These are phyloP conservation scores for Dendrophyllia cribrosa DNA, from an alignment of 64 coral and sea anemone genomes.

Conservation along the genomic window DNA sequence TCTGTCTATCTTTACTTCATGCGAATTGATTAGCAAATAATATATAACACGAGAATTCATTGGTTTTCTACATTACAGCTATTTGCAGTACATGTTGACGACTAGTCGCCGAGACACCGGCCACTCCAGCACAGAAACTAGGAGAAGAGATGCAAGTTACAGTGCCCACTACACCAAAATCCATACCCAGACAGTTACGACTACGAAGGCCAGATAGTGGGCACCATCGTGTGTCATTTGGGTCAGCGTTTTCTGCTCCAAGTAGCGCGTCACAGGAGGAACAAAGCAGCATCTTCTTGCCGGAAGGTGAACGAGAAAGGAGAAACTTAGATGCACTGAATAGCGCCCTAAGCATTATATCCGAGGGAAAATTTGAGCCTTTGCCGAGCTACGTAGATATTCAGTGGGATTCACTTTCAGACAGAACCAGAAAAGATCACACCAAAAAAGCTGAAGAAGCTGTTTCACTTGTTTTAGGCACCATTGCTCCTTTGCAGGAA, in stretches of 20 bases:
- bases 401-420: conserved; percentile 38
- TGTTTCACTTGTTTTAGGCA: conserved; percentile 47
- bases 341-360: conserved; percentile 60
- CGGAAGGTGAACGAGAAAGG: conserved; percentile 70
- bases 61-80: conserved; percentile 12
- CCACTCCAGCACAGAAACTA: conserved; percentile 12
- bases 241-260: conserved; percentile 72
- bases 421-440: conserved; percentile 2
- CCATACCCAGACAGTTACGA: conserved; percentile 35
- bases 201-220: background rate
- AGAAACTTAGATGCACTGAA: conserved; percentile 72
- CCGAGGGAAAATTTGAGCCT: conserved; percentile 50
- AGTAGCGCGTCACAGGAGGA: conserved; percentile 67
- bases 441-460: conserved; percentile 53
- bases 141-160: conserved; percentile 27
- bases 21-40: background rate
- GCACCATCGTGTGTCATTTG: conserved; percentile 66
- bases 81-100: conserved; percentile 26
- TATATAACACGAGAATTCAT: background rate
- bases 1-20: background rate
- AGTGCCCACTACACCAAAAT: conserved; percentile 34
- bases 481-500: conserved; percentile 67
- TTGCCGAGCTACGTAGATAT: conserved; percentile 55
- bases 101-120: conserved; percentile 19
- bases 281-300: conserved; percentile 66